Percentiles rank a stretch among this genome's conserved stretches.
Conservation (phyloP, 2,113 vertebrate genomes). For the Emydura subglobosa region DNA sequence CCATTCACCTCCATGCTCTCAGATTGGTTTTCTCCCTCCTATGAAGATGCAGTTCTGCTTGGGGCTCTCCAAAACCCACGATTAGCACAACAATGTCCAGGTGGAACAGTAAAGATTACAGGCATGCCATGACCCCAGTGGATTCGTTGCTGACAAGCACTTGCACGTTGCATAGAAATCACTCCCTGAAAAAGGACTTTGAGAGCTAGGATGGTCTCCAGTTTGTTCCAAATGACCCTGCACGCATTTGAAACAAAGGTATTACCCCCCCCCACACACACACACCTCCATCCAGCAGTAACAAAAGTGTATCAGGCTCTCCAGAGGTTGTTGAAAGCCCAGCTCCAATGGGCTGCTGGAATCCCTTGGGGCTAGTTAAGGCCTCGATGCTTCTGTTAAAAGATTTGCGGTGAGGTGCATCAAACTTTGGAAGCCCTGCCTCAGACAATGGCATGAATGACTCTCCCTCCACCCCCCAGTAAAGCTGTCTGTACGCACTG, state of each 20-base stretch:
- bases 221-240: neutral
- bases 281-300: neutral
- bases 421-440: neutral
- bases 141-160: neutral
- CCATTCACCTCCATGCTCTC: neutral
- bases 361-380: neutral
- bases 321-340: slow-evolving; percentile 26
- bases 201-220: neutral
- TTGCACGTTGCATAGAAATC: neutral
- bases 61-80: neutral
- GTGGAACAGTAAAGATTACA: neutral
- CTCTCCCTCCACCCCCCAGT: too few relatives aligned
- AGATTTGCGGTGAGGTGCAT: neutral
- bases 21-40: neutral
- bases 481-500: neutral
- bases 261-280: neutral
- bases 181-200: neutral
- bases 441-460: neutral
- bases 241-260: neutral
- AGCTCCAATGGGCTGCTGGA: neutral
- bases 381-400: slow-evolving; percentile 11
- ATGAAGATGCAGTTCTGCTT: neutral
- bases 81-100: neutral
- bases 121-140: neutral
- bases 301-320: neutral